Evolutionary conservation across 2,797 vertebrate species (phyloP).

Genomic region (Monodelphis domestica): DNA sequence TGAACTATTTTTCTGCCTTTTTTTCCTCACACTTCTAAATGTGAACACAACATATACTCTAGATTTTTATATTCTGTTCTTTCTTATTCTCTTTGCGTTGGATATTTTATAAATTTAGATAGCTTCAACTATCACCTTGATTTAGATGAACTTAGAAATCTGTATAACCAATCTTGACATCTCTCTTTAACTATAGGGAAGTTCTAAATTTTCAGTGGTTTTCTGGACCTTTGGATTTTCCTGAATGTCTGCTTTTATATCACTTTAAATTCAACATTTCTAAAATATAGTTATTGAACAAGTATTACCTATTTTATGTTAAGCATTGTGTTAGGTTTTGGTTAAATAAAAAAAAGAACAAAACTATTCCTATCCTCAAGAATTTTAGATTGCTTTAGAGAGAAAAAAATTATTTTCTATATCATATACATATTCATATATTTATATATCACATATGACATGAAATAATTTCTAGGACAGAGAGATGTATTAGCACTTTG

Average conservation of each 20-base stretch:
- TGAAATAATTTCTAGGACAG: background rate
- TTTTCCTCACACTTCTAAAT: background rate
- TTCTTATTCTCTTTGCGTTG: background rate
- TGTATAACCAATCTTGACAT: background rate
- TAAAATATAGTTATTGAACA: background rate
- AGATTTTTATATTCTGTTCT: background rate
- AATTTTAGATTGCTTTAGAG: conserved; percentile 48
- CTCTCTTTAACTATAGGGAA: background rate
- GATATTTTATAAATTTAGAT: background rate
- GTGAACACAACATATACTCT: background rate
- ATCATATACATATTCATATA: conserved; percentile 38
- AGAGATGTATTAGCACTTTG: background rate
- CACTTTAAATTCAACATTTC: background rate
- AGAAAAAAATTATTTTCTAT: conserved; percentile 47
- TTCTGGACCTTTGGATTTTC: background rate
- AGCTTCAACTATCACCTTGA: background rate
- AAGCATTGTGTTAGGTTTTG: background rate
- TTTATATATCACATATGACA: background rate
- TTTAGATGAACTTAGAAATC: background rate
- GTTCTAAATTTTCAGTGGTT: background rate
- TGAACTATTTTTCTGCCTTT: background rate
- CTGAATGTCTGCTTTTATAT: background rate
- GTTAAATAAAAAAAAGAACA: conserved; percentile 15
- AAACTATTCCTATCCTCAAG: conserved; percentile 29
- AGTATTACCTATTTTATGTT: background rate